These are phyloP conservation scores for Rhamnusium bicolor DNA, from an alignment of 2,888 invertebrate species.

Conservation along the genomic window DNA sequence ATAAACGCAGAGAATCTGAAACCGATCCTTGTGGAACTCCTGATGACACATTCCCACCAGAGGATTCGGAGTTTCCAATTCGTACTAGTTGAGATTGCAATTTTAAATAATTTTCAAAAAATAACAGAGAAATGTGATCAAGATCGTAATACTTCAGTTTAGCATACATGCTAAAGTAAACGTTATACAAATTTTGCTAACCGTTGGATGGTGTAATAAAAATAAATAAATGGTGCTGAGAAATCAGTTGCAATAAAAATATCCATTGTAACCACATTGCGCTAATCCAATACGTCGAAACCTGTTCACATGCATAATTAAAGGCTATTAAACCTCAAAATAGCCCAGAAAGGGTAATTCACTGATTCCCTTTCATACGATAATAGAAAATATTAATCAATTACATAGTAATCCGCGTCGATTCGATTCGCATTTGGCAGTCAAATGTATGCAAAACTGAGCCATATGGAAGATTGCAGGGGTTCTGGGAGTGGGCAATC, in stretches of 20 bases:
- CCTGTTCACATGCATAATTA: not conserved
- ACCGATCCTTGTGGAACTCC: too few relatives aligned
- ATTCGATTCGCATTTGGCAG: constrained; percentile 45
- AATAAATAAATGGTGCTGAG: too few relatives aligned
- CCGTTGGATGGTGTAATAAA: too few relatives aligned
- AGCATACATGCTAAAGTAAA: too few relatives aligned
- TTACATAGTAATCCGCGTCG: constrained; percentile 42
- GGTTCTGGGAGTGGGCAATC: constrained; percentile 46
- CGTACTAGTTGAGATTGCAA: too few relatives aligned
- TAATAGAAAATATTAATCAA: constrained; percentile 45
- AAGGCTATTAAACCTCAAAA: not conserved
- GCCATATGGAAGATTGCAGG: constrained; percentile 41
- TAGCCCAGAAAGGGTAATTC: constrained; percentile 16
- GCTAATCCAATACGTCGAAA: not conserved
- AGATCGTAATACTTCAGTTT: too few relatives aligned
- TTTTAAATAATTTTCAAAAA: too few relatives aligned
- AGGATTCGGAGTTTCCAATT: too few relatives aligned
- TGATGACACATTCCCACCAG: too few relatives aligned
- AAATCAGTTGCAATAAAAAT: not conserved
- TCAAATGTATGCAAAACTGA: constrained; percentile 45
- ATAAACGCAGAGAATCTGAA: too few relatives aligned
- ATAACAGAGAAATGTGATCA: too few relatives aligned
- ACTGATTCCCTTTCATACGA: constrained; percentile 34
- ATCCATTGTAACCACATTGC: not conserved
- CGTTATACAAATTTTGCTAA: too few relatives aligned